These are phyloP conservation scores for Pseudachorutes palmiensis DNA, from an alignment of 1,140 invertebrate genomes.

Conservation along the genomic window DNA sequence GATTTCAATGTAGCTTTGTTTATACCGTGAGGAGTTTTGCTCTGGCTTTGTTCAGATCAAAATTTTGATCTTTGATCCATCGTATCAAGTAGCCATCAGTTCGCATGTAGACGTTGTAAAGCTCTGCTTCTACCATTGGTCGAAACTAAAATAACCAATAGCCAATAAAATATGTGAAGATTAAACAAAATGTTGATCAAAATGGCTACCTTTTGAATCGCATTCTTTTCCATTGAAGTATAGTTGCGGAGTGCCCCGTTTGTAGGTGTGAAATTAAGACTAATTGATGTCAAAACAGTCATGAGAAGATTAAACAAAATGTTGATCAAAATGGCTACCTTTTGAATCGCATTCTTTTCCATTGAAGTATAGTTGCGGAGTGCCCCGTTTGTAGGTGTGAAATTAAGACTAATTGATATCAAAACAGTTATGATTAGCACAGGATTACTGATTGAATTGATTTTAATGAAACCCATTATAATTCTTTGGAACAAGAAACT, in stretches of 20 bases:
- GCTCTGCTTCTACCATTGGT: not conserved
- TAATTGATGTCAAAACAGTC: not conserved
- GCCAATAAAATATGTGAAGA: not conserved
- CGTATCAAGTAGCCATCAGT: conserved; percentile 1
- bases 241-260: no score
- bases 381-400: no score
- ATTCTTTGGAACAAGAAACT: no score
- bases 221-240: not conserved
- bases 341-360: no score
- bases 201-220: not conserved
- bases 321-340: not conserved
- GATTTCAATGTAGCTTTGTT: not conserved
- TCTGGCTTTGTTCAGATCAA: not conserved
- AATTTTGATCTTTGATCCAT: conserved; percentile 4
- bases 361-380: no score
- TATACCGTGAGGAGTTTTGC: not conserved
- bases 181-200: not conserved
- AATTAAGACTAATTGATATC: no score
- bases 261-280: no score
- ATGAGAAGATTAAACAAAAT: not conserved
- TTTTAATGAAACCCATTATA: no score
- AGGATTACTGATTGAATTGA: no score
- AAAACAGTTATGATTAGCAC: no score
- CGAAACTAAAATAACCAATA: not conserved
- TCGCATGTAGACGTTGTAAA: not conserved